Evolutionary conservation across 1,140 invertebrate species (phyloP).

Genomic region (Drosophila arizonae): DNA sequence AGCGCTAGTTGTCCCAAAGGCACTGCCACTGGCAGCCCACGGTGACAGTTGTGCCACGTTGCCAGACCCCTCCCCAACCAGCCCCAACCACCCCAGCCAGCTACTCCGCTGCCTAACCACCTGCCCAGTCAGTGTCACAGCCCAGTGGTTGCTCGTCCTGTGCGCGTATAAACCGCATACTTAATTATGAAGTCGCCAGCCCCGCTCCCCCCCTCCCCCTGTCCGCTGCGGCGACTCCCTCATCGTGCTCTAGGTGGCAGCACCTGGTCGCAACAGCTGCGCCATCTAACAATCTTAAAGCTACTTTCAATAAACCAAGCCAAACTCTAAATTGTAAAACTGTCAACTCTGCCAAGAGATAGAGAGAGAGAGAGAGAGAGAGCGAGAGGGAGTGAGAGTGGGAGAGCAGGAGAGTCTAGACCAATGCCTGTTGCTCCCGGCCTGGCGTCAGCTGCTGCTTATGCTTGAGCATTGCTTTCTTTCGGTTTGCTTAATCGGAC

Average conservation of each 20-base stretch:
- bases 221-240: background rate
- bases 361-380: too few relatives aligned
- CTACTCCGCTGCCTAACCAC: conserved; percentile 16
- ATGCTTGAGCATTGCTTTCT: conserved; percentile 45
- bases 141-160: conserved; percentile 44
- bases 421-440: conserved; percentile 28
- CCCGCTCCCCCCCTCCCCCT: background rate
- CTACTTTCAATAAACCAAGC: conserved; percentile 59
- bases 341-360: background rate
- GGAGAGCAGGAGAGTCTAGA: background rate
- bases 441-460: conserved; percentile 72
- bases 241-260: background rate
- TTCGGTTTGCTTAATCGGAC: conserved; percentile 69
- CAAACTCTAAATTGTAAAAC: conserved; percentile 19
- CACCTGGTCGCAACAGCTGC: conserved; percentile 43
- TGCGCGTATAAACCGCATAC: conserved; percentile 72
- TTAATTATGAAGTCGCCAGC: conserved; percentile 73
- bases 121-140: conserved; percentile 42
- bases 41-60: conserved; percentile 55
- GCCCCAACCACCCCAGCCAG: background rate
- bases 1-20: conserved; percentile 78
- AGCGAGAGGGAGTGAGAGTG: too few relatives aligned
- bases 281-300: conserved; percentile 50
- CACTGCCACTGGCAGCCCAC: conserved; percentile 74
- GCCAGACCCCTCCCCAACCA: background rate